Conservation (phyloP, 2,797 vertebrate species). For the Okamejei kenojei region DNA sequence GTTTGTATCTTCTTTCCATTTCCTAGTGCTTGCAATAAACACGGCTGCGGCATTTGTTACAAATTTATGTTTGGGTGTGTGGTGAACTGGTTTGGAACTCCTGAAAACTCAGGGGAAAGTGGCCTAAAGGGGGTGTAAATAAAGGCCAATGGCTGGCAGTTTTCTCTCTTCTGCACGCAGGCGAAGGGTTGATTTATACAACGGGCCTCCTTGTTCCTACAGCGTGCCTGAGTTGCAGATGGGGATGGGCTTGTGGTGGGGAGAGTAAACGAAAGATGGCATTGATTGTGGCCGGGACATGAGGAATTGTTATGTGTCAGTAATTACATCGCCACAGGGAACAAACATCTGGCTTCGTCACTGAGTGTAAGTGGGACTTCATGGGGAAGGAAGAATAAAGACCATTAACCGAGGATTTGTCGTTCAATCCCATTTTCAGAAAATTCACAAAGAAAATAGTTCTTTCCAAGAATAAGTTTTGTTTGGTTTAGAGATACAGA, state of each 20-base stretch:
- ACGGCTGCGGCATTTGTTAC: background rate
- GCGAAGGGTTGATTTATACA: constrained; percentile 53
- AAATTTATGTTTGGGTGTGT: background rate
- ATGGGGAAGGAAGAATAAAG: background rate
- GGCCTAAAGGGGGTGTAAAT: background rate
- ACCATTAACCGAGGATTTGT: background rate
- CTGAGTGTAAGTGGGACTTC: background rate
- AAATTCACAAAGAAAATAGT: background rate
- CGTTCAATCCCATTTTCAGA: background rate
- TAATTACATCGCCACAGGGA: background rate
- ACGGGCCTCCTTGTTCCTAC: no score
- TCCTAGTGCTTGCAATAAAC: background rate
- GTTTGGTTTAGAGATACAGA: no score
- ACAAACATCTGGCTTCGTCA: background rate
- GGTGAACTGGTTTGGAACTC: background rate
- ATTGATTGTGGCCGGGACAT: background rate
- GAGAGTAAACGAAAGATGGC: background rate
- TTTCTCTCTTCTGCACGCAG: constrained; percentile 45
- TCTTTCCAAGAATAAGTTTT: background rate
- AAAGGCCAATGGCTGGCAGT: no score
- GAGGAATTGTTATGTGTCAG: background rate
- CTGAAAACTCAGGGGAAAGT: background rate
- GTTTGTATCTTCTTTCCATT: background rate
- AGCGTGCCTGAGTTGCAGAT: background rate
- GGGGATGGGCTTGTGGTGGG: background rate